phyloP scores from a whole-genome alignment of 1,140 invertebrate genomes.

The Trichogramma pretiosum region DNA sequence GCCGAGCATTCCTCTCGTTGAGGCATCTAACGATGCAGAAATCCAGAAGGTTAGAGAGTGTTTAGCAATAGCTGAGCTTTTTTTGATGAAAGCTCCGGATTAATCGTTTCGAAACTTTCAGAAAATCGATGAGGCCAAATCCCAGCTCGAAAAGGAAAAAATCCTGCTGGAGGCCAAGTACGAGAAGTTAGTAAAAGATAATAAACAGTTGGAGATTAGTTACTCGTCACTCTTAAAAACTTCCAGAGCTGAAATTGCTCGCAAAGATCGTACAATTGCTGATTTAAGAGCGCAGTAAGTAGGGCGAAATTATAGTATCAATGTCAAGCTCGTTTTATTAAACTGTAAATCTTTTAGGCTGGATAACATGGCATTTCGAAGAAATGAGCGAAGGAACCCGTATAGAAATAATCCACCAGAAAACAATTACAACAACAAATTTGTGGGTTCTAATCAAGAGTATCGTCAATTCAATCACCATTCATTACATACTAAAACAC shows the following conservation, averaged over 20 bases:
- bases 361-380: slow-evolving; percentile 28
- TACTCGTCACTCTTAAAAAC: slow-evolving; percentile 43
- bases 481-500: neutral
- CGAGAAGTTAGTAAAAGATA: slow-evolving; percentile 22
- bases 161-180: slow-evolving; percentile 17
- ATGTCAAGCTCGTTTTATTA: neutral
- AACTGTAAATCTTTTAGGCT: slow-evolving; percentile 25
- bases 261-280: slow-evolving; percentile 41
- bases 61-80: too few relatives aligned
- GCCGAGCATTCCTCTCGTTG: too few relatives aligned
- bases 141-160: slow-evolving; percentile 23
- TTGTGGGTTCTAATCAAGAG: neutral
- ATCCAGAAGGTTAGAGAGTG: too few relatives aligned
- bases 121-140: slow-evolving; percentile 13
- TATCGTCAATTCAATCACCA: neutral
- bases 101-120: too few relatives aligned
- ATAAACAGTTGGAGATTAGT: slow-evolving; percentile 32
- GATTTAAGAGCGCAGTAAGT: slow-evolving; percentile 37
- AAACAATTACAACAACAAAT: neutral
- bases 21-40: too few relatives aligned
- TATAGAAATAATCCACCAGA: neutral
- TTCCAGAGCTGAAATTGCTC: slow-evolving; percentile 40
- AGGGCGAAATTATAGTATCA: too few relatives aligned
- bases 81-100: too few relatives aligned
- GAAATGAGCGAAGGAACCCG: slow-evolving; percentile 12